These are phyloP conservation scores for Neoitamus cyanurus DNA, from an alignment of 2,888 invertebrate species.

Conservation along the genomic window DNA sequence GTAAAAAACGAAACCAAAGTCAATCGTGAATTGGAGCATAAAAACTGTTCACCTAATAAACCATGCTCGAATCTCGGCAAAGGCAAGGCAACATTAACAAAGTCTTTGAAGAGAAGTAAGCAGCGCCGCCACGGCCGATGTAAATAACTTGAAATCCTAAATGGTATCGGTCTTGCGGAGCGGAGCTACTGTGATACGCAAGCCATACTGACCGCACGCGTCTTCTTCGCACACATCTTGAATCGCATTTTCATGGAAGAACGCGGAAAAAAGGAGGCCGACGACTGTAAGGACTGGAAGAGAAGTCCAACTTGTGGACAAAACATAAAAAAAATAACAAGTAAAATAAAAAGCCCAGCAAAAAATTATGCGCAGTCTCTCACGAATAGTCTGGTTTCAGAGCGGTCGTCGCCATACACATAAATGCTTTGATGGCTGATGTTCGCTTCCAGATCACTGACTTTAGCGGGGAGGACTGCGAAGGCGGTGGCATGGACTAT, in stretches of 20 bases:
- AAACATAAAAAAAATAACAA: slow-evolving; percentile 9
- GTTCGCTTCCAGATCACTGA: background rate
- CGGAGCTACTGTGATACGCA: slow-evolving; percentile 64
- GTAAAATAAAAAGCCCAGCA: background rate
- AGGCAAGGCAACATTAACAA: background rate
- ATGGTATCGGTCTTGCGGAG: slow-evolving; percentile 51
- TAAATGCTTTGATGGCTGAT: slow-evolving; percentile 13
- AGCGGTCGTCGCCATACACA: background rate
- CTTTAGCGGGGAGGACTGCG: background rate
- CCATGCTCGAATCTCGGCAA: background rate
- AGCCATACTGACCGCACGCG: slow-evolving; percentile 56
- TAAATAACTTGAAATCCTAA: slow-evolving; percentile 33
- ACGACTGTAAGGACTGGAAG: slow-evolving; percentile 4
- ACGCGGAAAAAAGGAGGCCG: background rate
- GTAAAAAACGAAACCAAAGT: background rate
- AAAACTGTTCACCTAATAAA: background rate
- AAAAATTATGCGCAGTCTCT: slow-evolving; percentile 14
- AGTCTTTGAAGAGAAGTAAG: background rate
- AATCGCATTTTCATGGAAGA: slow-evolving; percentile 10
- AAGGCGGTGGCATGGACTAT: background rate
- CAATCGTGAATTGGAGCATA: background rate
- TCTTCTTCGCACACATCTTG: slow-evolving; percentile 52
- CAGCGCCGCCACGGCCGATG: background rate
- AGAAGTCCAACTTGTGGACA: slow-evolving; percentile 15
- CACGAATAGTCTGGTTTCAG: background rate